Evolutionary conservation across 2,888 invertebrate species (phyloP).

Genomic region (Herminia tarsipennalis): DNA sequence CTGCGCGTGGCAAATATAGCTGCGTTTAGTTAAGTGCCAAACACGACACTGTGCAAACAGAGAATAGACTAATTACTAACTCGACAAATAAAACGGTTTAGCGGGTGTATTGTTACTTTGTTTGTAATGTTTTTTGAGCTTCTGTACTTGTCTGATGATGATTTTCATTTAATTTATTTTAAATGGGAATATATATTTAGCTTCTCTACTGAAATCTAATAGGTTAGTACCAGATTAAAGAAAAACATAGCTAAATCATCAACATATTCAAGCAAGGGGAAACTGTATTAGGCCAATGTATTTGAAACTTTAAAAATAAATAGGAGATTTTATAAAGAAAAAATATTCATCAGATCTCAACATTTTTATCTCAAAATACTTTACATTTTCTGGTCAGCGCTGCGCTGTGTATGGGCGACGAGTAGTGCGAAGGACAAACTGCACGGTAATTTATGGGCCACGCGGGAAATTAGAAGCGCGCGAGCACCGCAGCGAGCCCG

Average conservation of each 20-base stretch:
- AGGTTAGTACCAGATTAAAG: too few species aligned
- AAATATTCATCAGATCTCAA: not conserved
- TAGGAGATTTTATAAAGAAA: too few species aligned
- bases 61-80: slow-evolving; percentile 26
- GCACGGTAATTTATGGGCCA: slow-evolving; percentile 64
- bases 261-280: too few species aligned
- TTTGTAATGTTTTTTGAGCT: not conserved
- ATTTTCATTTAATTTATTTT: too few species aligned
- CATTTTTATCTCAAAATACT: slow-evolving; percentile 22
- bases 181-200: too few species aligned
- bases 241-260: too few species aligned
- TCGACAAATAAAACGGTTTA: slow-evolving; percentile 15
- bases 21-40: slow-evolving; percentile 37
- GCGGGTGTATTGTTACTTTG: slow-evolving; percentile 5
- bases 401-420: slow-evolving; percentile 20
- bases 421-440: slow-evolving; percentile 50
- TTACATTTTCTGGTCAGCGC: slow-evolving; percentile 19
- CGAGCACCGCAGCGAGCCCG: slow-evolving; percentile 18
- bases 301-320: too few species aligned
- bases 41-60: slow-evolving; percentile 21
- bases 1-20: slow-evolving; percentile 38
- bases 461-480: slow-evolving; percentile 64
- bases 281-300: too few species aligned
- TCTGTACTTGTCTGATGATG: too few species aligned
- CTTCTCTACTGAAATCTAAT: too few species aligned